Conservation (phyloP, 2,113 vertebrate genomes). For the Apistogramma diplotaenia region DNA sequence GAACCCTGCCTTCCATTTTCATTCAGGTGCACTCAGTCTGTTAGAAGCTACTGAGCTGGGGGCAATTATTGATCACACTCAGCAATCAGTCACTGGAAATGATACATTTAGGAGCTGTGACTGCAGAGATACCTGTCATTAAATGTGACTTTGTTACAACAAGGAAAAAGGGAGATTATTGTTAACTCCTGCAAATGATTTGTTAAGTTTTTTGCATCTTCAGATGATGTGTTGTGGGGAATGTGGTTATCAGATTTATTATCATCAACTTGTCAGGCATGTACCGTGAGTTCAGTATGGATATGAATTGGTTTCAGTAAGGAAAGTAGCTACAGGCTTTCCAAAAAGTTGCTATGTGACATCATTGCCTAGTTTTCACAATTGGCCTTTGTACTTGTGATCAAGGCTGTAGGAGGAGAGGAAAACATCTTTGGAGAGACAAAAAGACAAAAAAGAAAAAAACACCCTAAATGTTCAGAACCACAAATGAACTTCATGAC, state of each 20-base stretch:
- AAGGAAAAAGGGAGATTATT: background rate
- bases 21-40: conserved; percentile 19
- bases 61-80: conserved; percentile 40
- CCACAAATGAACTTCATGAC: too few relatives aligned
- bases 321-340: too few relatives aligned
- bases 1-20: conserved; percentile 14
- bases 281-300: background rate
- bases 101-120: conserved; percentile 15
- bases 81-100: conserved; percentile 47
- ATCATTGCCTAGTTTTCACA: too few relatives aligned
- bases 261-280: background rate
- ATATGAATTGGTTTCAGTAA: background rate
- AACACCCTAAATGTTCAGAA: too few relatives aligned
- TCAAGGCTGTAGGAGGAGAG: too few relatives aligned
- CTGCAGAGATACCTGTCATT: background rate
- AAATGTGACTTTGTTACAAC: background rate
- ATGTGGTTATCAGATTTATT: fast-evolving
- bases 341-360: too few relatives aligned
- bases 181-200: background rate
- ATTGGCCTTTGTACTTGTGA: too few relatives aligned
- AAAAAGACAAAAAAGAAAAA: too few relatives aligned
- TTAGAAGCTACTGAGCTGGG: conserved; percentile 8
- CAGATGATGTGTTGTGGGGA: background rate
- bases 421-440: too few relatives aligned
- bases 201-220: background rate